These are phyloP conservation scores for Liparis tanakae DNA, from an alignment of 2,797 vertebrate species.

Conservation along the genomic window DNA sequence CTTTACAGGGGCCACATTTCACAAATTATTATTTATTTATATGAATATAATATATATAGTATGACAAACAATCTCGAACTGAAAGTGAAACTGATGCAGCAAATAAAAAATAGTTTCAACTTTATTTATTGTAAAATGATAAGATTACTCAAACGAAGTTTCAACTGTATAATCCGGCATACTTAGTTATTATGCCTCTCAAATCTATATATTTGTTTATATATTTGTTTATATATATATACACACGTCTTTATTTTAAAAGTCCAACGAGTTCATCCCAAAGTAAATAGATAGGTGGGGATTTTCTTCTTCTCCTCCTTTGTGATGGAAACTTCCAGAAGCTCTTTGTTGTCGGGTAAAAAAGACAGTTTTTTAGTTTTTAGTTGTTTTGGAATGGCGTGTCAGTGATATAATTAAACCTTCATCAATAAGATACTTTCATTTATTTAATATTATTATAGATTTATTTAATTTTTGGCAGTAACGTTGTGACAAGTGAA, in stretches of 20 bases:
- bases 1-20: too few species aligned
- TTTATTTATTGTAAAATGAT: slow-evolving; percentile 47
- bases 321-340: slow-evolving; percentile 8
- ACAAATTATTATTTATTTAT: neutral
- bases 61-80: neutral
- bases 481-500: neutral
- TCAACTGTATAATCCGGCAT: slow-evolving; percentile 45
- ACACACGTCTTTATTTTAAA: neutral
- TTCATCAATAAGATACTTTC: neutral
- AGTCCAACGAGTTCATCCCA: neutral
- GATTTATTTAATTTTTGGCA: too few species aligned
- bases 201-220: neutral
- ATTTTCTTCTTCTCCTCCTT: neutral
- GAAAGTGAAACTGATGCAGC: neutral
- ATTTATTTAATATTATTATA: too few species aligned
- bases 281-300: too few species aligned
- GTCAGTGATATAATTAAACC: neutral
- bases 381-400: neutral
- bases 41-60: too few species aligned
- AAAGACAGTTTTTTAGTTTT: neutral
- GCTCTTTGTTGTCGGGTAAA: neutral
- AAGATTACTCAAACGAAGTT: slow-evolving; percentile 30
- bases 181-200: slow-evolving; percentile 30
- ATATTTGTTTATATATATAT: neutral
- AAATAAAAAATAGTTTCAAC: neutral